Evolutionary conservation across 2,113 vertebrate genomes (phyloP).

Genomic region (Mixornis gularis): DNA sequence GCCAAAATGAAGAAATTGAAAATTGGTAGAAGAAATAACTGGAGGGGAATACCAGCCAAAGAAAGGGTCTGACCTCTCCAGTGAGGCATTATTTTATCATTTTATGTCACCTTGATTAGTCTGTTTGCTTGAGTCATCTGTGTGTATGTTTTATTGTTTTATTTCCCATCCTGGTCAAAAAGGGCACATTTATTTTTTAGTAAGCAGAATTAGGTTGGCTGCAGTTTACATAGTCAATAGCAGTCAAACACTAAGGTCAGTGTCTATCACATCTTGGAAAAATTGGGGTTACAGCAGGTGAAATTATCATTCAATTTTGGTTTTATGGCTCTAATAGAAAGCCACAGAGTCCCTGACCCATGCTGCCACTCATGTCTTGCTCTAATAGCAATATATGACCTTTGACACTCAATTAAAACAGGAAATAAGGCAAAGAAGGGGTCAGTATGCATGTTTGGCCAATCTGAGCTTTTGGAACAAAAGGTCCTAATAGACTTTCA

Average conservation of each 20-base stretch:
- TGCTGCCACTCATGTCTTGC: conserved; percentile 65
- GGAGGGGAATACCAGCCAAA: conserved; percentile 38
- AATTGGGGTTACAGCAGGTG: conserved; percentile 77
- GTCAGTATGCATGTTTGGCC: conserved; percentile 62
- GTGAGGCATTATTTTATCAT: conserved; percentile 60
- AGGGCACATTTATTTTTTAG: conserved; percentile 67
- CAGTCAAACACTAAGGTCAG: conserved; percentile 75
- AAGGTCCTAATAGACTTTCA: conserved; percentile 41
- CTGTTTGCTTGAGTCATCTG: conserved; percentile 46
- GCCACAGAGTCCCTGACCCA: conserved; percentile 67
- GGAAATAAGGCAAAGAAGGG: conserved; percentile 70
- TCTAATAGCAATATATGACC: conserved; percentile 71
- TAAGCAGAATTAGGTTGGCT: conserved; percentile 68
- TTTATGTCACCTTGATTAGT: conserved; percentile 53
- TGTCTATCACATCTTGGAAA: conserved; percentile 68
- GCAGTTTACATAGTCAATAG: conserved; percentile 74
- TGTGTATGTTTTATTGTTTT: conserved; percentile 58
- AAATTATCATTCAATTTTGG: conserved; percentile 76
- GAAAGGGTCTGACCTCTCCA: conserved; percentile 26
- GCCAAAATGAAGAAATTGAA: conserved; percentile 46
- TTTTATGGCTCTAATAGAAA: conserved; percentile 73
- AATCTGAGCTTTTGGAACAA: conserved; percentile 42
- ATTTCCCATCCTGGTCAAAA: conserved; percentile 43
- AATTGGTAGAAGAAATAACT: conserved; percentile 33
- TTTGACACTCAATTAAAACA: conserved; percentile 74